Evolutionary conservation across 2,888 invertebrate species (phyloP).

Genomic region (Drosophila meridiana): DNA sequence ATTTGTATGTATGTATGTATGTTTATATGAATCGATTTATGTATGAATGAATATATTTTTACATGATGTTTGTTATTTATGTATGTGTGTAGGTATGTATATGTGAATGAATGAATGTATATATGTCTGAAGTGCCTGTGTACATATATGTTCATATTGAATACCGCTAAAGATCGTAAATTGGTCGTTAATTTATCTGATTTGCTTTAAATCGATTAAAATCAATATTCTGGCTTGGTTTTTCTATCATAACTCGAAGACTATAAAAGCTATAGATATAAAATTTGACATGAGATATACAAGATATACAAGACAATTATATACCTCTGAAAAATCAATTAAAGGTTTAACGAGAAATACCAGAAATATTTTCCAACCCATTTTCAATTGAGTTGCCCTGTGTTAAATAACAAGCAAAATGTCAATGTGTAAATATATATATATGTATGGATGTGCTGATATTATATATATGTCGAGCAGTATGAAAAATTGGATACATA

Average conservation of each 20-base stretch:
- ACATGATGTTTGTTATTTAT: not conserved
- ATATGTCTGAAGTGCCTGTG: too few relatives aligned
- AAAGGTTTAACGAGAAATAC: too few relatives aligned
- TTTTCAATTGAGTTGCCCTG: too few relatives aligned
- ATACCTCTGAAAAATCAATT: too few relatives aligned
- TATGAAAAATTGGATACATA: not conserved
- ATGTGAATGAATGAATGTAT: not conserved
- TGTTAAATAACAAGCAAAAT: too few relatives aligned
- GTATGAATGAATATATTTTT: not conserved
- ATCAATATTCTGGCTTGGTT: not conserved
- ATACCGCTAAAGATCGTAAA: too few relatives aligned
- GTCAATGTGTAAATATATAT: not conserved
- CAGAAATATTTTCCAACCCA: too few relatives aligned
- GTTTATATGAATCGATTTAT: not conserved
- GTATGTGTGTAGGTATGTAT: not conserved
- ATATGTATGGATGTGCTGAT: not conserved
- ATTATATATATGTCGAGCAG: too few relatives aligned
- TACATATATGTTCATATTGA: too few relatives aligned
- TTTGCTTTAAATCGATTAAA: not conserved
- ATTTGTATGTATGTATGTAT: not conserved
- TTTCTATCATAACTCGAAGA: not conserved
- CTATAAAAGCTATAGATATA: not conserved
- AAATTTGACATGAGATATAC: not conserved
- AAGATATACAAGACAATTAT: too few relatives aligned
- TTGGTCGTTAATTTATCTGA: not conserved